These are phyloP conservation scores for Patiria pectinifera DNA, from an alignment of 53 echinoderm and acorn worm species.

Conservation along the genomic window DNA sequence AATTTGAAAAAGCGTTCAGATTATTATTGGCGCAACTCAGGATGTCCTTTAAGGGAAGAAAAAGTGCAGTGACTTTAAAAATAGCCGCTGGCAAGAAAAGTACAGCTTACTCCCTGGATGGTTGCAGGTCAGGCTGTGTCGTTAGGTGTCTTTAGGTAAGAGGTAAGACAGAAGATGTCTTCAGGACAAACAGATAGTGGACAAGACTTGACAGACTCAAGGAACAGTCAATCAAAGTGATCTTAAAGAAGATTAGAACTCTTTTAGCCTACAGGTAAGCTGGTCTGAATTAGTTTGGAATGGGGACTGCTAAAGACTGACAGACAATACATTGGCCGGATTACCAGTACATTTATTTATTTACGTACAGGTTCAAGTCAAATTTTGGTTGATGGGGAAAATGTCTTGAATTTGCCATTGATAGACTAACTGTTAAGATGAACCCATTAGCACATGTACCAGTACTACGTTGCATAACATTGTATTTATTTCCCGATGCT, in stretches of 20 bases:
- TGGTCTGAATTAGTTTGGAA: neutral
- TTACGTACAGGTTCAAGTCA: neutral
- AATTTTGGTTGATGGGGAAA: too few species aligned
- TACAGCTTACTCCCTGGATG: neutral
- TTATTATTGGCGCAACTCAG: neutral
- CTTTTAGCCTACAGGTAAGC: neutral
- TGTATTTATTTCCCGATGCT: too few species aligned
- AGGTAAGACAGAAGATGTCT: neutral
- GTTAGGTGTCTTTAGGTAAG: neutral
- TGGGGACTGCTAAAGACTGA: neutral
- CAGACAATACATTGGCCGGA: neutral
- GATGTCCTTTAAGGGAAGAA: neutral
- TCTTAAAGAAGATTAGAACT: neutral
- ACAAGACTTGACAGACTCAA: neutral
- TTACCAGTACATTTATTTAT: neutral
- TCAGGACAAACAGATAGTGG: neutral
- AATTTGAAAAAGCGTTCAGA: slow-evolving; percentile 14
- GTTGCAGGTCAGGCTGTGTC: neutral
- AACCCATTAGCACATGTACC: too few species aligned
- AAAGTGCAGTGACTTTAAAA: slow-evolving; percentile 47
- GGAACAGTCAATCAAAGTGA: neutral
- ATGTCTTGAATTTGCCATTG: too few species aligned
- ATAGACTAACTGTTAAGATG: too few species aligned
- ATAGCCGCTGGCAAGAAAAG: neutral
- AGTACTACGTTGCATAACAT: too few species aligned